Evolutionary conservation across 2,888 invertebrate species (phyloP), one percentile per base, ranked within the genome.

Genomic region (Caenorhabditis wallacei): DNA sequence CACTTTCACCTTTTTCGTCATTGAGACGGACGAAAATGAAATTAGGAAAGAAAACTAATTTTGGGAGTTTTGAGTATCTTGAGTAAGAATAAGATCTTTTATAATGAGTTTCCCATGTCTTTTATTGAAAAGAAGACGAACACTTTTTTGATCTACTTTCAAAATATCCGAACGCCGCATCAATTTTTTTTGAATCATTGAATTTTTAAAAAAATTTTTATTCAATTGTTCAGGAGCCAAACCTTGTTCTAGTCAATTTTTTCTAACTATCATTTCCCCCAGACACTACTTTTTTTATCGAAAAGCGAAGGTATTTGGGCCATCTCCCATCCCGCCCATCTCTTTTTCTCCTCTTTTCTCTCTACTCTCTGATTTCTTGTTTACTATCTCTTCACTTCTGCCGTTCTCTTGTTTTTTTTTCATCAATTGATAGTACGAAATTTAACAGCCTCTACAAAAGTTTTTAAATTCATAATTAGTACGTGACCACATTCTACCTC

Each of bases 261-360:
- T n/a, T n/a, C 30, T 8, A 30, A 5, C 30, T 30, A 30, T 30
- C 30, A 8, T 30, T 30, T 8, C 8, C 30, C 8, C 30, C 30
- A 30, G 30, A 30, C 30, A 5, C 8, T 5, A 30, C 8, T 30
- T 30, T 30, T 8, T 3, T 30, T 61, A 26, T 61, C 40, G 30
- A 43, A 37, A 57, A 5, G 57, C 11, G 16, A 56, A 43, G 61
- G 24, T 46, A 61, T 26, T 35, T 66, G 66, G 66, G 66, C 53
- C 66, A 53, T 37, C 40, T 48, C 46, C 64, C 64, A 66, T 18
- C 66, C 66, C 66, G 66, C 66, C 66, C 66, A 66, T 66, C 53
- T 66, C 43, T 54, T 16, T 56, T 24, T 57, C 40, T 64, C 57
- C n/a, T 48, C 46, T 54, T 54, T 56, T 75, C 18, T 74, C 63